phyloP scores from a whole-genome alignment of 2,888 invertebrate species.

The Cyclophora albipunctata region DNA sequence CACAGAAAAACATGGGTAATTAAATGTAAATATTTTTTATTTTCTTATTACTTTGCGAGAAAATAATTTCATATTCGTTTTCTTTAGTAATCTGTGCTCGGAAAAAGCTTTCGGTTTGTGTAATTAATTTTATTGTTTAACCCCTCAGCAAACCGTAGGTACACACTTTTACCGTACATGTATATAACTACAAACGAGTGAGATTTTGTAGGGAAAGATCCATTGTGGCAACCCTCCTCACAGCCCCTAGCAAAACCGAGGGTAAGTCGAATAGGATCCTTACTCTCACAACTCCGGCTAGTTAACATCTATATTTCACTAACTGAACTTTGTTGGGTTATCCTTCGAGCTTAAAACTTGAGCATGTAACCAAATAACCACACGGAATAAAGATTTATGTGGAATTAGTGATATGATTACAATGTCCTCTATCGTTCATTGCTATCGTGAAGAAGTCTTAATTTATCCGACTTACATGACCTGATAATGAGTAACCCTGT shows the following conservation, averaged over 20 bases:
- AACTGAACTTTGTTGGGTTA: constrained; percentile 14
- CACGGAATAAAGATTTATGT: background rate
- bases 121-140: too few relatives aligned
- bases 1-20: constrained; percentile 8
- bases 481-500: too few relatives aligned
- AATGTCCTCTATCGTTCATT: too few relatives aligned
- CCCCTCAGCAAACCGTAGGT: background rate
- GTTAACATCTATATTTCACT: constrained; percentile 29
- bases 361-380: background rate
- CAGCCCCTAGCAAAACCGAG: constrained; percentile 46
- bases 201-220: constrained; percentile 60
- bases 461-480: too few relatives aligned
- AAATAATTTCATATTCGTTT: background rate
- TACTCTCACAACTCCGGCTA: constrained; percentile 39
- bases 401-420: too few relatives aligned
- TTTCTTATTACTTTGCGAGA: background rate
- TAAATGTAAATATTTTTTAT: constrained; percentile 11
- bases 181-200: constrained; percentile 19
- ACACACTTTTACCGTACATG: constrained; percentile 1
- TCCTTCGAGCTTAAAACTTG: too few relatives aligned
- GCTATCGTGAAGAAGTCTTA: too few relatives aligned
- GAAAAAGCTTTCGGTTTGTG: background rate
- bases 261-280: constrained; percentile 46
- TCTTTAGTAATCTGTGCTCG: background rate
- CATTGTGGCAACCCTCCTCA: constrained; percentile 68